Base-by-base conservation (phyloP, 2,113 vertebrate genomes). In the Clarias macrocephalus region DNA sequence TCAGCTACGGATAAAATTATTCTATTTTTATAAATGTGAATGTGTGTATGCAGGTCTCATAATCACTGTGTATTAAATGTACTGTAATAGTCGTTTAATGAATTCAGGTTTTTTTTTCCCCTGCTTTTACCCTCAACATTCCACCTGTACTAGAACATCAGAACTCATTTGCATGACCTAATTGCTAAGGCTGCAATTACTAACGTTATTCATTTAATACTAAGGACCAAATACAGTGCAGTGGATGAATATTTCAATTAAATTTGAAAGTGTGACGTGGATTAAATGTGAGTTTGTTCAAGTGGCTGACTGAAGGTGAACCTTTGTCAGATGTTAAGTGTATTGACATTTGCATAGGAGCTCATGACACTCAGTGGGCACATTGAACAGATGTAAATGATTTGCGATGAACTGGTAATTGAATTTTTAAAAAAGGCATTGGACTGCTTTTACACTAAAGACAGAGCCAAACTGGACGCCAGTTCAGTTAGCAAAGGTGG, bases 101-200 rank as follows among this genome's bases (percentile, higher is more conserved):
- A 85, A 81, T 90, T 68, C 60, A 25, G 11, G 15, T n/a, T 73
- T 62, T 65, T 82, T 63, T 28, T 37, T 37, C 48, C 59, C 80
- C 57, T 76, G 16, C 56, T 62, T 30, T 25, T 48, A 18, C 37
- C 70, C 18, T 76, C 57, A 80, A 79, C 42, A 66, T 72, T 63
- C 68, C 59, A 76, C 72, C 86, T 80, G 86, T 83, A 75, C 77
- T 84, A 82, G 60, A 48, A 82, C 37, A 81, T 85, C 33, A 52
- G 28, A 9, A 60, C 84, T 86, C 33, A 90, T 89, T 86, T 90
- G 63, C 86, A 84, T 87, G 81, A 84, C 42, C 81, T 57, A 79
- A 84, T 83, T 77, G 81, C 82, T 79, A 33, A 84, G 83, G 60
- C 81, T 83, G 72, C 81, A 77, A 83, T 83, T 87, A 82, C 68